Evolutionary conservation across 2,113 vertebrate species (phyloP).

Genomic region (Colistium nudipinnis): DNA sequence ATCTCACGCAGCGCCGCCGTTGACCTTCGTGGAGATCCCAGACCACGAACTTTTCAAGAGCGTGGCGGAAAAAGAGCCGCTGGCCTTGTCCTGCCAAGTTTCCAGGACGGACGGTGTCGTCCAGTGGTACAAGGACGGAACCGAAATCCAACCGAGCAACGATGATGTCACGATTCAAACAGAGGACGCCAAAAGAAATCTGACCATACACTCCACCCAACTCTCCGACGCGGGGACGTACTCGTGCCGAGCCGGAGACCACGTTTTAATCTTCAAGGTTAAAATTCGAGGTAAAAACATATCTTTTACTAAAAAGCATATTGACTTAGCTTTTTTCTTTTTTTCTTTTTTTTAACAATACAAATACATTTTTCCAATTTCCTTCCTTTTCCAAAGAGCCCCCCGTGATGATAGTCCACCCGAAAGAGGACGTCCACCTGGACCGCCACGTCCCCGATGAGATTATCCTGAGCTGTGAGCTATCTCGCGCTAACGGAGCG

Average conservation of each 20-base stretch:
- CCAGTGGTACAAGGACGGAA: slow-evolving; percentile 84
- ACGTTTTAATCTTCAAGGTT: slow-evolving; percentile 81
- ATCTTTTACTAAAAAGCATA: background rate
- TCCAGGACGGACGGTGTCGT: slow-evolving; percentile 71
- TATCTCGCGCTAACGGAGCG: slow-evolving; percentile 79
- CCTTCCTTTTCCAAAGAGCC: slow-evolving; percentile 81
- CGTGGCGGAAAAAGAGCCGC: slow-evolving; percentile 77
- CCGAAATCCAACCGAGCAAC: slow-evolving; percentile 67
- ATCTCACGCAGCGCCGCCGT: slow-evolving; percentile 72
- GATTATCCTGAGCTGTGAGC: slow-evolving; percentile 89
- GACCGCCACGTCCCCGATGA: slow-evolving; percentile 83
- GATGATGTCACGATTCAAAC: slow-evolving; percentile 61
- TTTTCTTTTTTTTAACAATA: background rate
- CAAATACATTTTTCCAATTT: too few species aligned
- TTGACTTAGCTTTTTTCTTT: too few species aligned
- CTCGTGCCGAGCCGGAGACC: slow-evolving; percentile 81
- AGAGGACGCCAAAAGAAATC: slow-evolving; percentile 60
- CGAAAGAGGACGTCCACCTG: slow-evolving; percentile 86
- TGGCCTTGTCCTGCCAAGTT: slow-evolving; percentile 79
- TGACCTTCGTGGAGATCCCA: slow-evolving; percentile 78
- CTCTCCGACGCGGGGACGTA: slow-evolving; percentile 80
- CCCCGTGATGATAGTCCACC: slow-evolving; percentile 85
- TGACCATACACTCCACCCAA: slow-evolving; percentile 70
- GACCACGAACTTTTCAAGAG: slow-evolving; percentile 82
- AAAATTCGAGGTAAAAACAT: slow-evolving; percentile 79